Evolutionary conservation across 2,888 invertebrate genomes (phyloP).

Genomic region (Linnaemya vulpina): DNA sequence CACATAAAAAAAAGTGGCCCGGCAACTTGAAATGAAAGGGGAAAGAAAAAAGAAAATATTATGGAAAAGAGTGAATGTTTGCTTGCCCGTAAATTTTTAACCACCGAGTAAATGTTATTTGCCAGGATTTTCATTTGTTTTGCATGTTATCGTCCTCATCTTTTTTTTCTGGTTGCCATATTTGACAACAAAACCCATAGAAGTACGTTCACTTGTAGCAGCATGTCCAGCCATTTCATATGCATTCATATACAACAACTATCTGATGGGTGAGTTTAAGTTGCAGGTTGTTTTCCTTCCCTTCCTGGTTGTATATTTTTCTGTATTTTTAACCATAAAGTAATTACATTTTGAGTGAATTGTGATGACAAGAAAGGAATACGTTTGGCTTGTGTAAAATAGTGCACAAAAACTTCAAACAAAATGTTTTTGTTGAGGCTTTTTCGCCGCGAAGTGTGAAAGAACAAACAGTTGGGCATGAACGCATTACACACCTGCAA

Average conservation of each 20-base stretch:
- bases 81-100: slow-evolving; percentile 37
- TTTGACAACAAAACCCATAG: slow-evolving; percentile 4
- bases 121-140: slow-evolving; percentile 58
- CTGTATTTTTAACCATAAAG: slow-evolving; percentile 55
- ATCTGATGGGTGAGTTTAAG: slow-evolving; percentile 20
- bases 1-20: neutral
- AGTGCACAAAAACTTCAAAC: neutral
- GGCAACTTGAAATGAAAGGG: neutral
- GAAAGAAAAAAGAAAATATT: neutral
- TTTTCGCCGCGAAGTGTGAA: slow-evolving; percentile 36
- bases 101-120: slow-evolving; percentile 46
- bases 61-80: neutral
- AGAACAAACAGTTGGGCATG: slow-evolving; percentile 21
- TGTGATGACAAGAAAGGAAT: slow-evolving; percentile 56
- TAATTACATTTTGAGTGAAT: slow-evolving; percentile 66
- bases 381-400: slow-evolving; percentile 24
- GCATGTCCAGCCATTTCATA: slow-evolving; percentile 7
- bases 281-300: neutral
- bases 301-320: slow-evolving; percentile 21
- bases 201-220: neutral
- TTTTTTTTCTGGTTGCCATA: neutral
- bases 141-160: slow-evolving; percentile 8
- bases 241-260: slow-evolving; percentile 2
- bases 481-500: neutral
- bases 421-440: slow-evolving; percentile 25